Percentiles rank a stretch among this genome's conserved stretches.
Evolutionary conservation across 2,113 vertebrate species (phyloP).

Genomic region (Mus musculus): DNA sequence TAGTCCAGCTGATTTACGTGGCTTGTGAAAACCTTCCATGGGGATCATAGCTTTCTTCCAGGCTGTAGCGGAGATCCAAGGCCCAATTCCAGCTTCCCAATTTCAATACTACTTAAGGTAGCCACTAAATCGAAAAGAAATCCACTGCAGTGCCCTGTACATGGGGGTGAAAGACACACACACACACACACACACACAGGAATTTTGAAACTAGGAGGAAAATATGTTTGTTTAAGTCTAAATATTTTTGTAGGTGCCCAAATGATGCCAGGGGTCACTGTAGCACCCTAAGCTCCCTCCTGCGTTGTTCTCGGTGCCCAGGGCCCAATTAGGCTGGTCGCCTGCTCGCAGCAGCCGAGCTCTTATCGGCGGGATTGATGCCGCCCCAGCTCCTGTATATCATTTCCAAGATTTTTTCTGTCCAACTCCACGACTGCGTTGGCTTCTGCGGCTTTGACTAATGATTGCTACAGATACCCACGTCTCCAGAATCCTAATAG

Average conservation of each 20-base stretch:
- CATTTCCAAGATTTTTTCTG: constrained; percentile 85
- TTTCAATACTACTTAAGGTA: background rate
- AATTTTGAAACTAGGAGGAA: constrained; percentile 49
- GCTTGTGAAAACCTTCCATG: background rate
- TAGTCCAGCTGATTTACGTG: constrained; percentile 14
- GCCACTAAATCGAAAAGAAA: background rate
- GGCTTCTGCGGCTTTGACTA: constrained; percentile 84
- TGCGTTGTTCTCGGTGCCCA: background rate
- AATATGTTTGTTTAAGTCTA: background rate
- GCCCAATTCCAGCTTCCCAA: background rate
- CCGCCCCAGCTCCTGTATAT: constrained; percentile 80
- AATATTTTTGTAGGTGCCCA: constrained; percentile 58
- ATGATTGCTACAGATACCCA: constrained; percentile 85
- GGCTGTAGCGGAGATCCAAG: background rate
- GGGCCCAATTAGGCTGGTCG: constrained; percentile 31
- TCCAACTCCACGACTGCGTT: constrained; percentile 81
- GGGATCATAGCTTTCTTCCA: background rate
- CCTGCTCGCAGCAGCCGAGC: background rate
- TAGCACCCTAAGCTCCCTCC: background rate
- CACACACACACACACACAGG: background rate
- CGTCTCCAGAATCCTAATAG: constrained; percentile 85
- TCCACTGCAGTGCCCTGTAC: background rate
- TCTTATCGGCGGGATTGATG: constrained; percentile 85
- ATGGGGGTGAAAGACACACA: background rate
- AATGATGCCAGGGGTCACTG: constrained; percentile 44